Conservation (phyloP, 2,113 vertebrate genomes). For the Nipponia nippon region DNA sequence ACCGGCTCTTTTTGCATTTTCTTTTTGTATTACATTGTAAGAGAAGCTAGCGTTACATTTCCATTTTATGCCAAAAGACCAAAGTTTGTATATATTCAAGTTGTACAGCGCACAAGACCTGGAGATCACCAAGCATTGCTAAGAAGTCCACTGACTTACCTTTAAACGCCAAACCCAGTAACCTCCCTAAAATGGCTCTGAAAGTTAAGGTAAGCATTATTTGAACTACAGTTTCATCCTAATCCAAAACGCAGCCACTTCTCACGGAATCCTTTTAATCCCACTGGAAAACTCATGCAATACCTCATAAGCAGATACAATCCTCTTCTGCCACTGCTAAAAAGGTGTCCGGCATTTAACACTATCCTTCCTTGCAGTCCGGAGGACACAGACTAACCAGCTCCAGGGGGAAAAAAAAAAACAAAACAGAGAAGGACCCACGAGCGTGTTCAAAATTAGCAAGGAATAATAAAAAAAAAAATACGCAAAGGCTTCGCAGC, state of each 20-base stretch:
- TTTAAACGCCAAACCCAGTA: not conserved
- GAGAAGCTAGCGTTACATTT: not conserved
- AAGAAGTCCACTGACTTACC: not conserved
- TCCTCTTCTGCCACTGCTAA: slow-evolving; percentile 9
- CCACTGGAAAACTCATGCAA: not conserved
- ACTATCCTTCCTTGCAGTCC: not conserved
- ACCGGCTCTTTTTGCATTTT: not conserved
- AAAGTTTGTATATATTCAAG: not conserved
- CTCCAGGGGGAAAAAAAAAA: not conserved
- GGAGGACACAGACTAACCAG: not conserved
- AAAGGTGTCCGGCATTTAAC: not conserved
- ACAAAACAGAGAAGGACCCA: not conserved
- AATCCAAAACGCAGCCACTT: not conserved
- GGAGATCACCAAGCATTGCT: not conserved
- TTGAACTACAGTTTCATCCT: not conserved
- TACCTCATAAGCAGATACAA: slow-evolving; percentile 51
- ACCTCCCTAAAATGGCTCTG: not conserved
- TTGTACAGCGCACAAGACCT: accelerated
- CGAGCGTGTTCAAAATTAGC: not conserved
- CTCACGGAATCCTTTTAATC: not conserved
- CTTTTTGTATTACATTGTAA: not conserved
- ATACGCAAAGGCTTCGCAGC: not conserved
- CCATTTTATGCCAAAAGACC: not conserved
- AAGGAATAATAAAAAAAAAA: not conserved
- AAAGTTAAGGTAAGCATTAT: not conserved